Conservation (phyloP, 1,140 invertebrate genomes). For the Homalodisca vitripennis region DNA sequence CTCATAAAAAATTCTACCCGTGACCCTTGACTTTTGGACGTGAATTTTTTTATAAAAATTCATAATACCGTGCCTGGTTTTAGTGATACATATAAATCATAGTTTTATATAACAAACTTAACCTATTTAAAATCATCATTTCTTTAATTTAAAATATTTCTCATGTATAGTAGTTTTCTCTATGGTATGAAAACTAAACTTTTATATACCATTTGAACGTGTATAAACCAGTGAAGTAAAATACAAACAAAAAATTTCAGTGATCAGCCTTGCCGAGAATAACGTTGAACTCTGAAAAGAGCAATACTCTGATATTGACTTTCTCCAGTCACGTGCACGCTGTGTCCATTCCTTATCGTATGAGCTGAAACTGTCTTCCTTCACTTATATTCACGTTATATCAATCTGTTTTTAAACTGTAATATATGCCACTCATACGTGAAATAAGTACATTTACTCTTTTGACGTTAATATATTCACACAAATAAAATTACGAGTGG, state of each 20-base stretch:
- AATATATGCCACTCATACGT: too few relatives aligned
- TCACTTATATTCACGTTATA: too few relatives aligned
- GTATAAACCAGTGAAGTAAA: not conserved
- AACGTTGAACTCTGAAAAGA: too few relatives aligned
- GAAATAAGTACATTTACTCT: too few relatives aligned
- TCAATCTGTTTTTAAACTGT: too few relatives aligned
- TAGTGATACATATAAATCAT: not conserved
- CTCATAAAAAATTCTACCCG: not conserved
- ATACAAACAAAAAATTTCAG: not conserved
- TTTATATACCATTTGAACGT: not conserved
- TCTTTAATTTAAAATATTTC: not conserved
- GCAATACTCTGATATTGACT: conserved; percentile 14
- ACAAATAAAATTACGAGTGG: too few relatives aligned
- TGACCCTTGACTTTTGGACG: not conserved
- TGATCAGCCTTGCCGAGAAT: not conserved
- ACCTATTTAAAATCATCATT: not conserved
- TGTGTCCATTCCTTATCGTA: not conserved
- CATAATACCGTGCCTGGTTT: not conserved
- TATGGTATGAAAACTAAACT: not conserved
- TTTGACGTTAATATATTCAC: too few relatives aligned
- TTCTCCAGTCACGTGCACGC: conserved; percentile 1
- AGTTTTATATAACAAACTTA: not conserved
- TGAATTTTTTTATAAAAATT: not conserved
- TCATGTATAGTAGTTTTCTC: not conserved
- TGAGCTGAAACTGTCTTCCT: too few relatives aligned